Conservation (phyloP, 2,113 vertebrate species). For the Trematocara macrostoma region DNA sequence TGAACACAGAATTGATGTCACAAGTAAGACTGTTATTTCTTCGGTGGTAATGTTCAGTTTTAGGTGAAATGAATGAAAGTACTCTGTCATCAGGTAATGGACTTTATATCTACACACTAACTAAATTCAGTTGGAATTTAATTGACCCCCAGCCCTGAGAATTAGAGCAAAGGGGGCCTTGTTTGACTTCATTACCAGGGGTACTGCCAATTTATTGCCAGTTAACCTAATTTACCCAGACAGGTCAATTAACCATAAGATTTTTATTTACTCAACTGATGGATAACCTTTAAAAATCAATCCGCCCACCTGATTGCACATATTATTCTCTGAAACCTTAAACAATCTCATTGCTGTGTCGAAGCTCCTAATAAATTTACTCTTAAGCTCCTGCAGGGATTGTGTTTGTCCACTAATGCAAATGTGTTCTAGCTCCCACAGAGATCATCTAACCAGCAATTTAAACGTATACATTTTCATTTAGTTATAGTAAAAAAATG, state of each 20-base stretch:
- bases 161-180: conserved; percentile 1
- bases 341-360: background rate
- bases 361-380: background rate
- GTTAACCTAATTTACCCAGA: conserved; percentile 24
- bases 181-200: conserved; percentile 34
- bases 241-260: conserved; percentile 17
- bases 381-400: background rate
- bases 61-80: conserved; percentile 14
- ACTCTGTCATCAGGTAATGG: conserved; percentile 16
- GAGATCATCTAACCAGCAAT: background rate
- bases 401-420: background rate
- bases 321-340: background rate
- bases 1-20: background rate
- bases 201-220: conserved; percentile 36
- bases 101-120: conserved; percentile 16
- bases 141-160: conserved; percentile 17
- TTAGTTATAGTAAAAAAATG: background rate
- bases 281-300: conserved; percentile 53
- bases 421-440: background rate
- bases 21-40: background rate
- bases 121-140: conserved; percentile 16
- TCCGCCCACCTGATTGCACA: conserved; percentile 14
- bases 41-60: background rate
- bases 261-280: conserved; percentile 42
- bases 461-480: background rate